Conservation (phyloP, 1,140 invertebrate species). For the Bombus soroeensis region DNA sequence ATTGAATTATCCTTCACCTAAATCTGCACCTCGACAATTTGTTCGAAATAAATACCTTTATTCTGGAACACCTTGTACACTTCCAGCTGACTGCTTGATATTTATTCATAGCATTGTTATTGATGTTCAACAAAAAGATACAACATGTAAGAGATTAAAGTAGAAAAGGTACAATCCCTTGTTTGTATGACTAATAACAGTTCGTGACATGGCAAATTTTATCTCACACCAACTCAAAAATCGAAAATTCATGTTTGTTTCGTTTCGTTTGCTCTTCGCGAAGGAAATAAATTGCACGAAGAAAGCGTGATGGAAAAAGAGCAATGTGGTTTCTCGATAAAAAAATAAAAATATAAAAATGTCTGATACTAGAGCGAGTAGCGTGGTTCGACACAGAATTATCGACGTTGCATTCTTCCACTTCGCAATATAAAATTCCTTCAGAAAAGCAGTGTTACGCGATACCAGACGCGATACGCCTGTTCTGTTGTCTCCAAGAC, state of each 20-base stretch:
- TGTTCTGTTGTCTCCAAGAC: neutral
- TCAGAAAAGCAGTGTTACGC: neutral
- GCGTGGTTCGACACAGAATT: neutral
- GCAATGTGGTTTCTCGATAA: neutral
- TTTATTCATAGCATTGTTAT: neutral
- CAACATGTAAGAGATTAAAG: neutral
- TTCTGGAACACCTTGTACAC: neutral
- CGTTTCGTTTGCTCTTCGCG: neutral
- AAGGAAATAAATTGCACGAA: neutral
- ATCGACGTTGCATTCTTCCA: neutral
- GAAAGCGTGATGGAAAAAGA: neutral
- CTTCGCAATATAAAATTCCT: neutral
- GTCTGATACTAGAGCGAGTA: neutral
- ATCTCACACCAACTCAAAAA: neutral
- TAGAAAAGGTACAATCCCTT: neutral
- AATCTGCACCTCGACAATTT: neutral
- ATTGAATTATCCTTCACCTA: neutral
- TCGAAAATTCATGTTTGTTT: neutral
- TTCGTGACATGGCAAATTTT: no score
- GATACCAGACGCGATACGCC: neutral
- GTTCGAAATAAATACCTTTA: neutral
- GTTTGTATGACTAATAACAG: conserved; percentile 6
- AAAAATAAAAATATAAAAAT: neutral
- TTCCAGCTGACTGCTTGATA: neutral
- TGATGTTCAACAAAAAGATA: neutral